Evolutionary conservation across 1,140 invertebrate genomes (phyloP).

Genomic region (Heliconius hermathena): DNA sequence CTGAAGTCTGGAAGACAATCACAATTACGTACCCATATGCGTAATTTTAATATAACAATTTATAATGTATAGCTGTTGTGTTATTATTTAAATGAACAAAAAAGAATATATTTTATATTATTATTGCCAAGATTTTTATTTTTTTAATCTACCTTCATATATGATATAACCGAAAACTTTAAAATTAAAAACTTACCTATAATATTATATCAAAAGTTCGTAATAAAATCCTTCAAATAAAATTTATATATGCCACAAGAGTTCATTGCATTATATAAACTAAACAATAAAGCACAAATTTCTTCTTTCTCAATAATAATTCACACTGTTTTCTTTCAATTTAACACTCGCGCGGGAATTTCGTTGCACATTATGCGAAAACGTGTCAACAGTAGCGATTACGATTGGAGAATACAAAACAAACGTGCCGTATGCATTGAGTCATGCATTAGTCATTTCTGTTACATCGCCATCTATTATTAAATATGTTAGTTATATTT

Average conservation of each 20-base stretch:
- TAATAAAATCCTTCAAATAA: constrained; percentile 17
- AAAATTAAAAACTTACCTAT: neutral
- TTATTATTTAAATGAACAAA: too few relatives aligned
- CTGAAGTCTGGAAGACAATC: too few relatives aligned
- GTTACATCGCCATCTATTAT: constrained; percentile 40
- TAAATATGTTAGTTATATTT: constrained; percentile 11
- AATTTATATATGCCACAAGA: constrained; percentile 45
- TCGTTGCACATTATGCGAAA: constrained; percentile 61
- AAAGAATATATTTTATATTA: too few relatives aligned
- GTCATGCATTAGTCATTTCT: constrained; percentile 36
- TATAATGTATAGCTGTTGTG: too few relatives aligned
- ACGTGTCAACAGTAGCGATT: constrained; percentile 57
- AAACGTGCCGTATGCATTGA: constrained; percentile 47
- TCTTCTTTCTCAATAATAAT: constrained; percentile 54
- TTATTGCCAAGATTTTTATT: neutral
- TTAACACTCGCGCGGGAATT: constrained; percentile 65
- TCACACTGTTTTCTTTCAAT: constrained; percentile 69
- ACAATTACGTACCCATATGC: too few relatives aligned
- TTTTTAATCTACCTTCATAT: neutral
- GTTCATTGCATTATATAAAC: constrained; percentile 51
- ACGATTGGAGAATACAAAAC: constrained; percentile 75
- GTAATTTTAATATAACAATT: too few relatives aligned
- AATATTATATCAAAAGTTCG: neutral
- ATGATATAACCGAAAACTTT: neutral
- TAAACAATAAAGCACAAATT: constrained; percentile 61